Evolutionary conservation across 2,797 vertebrate genomes (phyloP), one percentile per base, ranked within the genome.

Genomic region (Trachops cirrhosus): DNA sequence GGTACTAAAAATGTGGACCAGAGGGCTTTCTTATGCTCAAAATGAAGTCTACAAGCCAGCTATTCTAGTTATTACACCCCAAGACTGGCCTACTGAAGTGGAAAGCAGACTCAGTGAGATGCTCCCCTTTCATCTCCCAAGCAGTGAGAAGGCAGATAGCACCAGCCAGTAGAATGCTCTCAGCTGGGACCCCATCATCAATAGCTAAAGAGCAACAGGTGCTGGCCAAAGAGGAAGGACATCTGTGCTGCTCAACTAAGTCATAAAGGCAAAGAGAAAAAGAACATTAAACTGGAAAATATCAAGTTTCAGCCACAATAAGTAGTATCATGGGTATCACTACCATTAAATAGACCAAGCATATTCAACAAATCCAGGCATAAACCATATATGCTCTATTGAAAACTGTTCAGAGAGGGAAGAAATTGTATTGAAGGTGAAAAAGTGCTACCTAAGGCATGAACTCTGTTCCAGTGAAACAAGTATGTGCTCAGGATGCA

Each of bases 321-420:
- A 85, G 9, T 26, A 85, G 9, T 26, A 67, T 75, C 21, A 73
- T 11, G 37, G 62, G 44, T 83, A 46, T 64, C 75, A 92, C 46
- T 71, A 41, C 39, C 29, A 73, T 37, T 48, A 62, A 79, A 26
- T 44, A 75, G 46, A 19, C 77, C 41, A 73, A 52, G 50, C 64
- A 86, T 46, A 86, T 64, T 62, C 48, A 84, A 44, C 79, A 79
- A 77, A 89, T 74, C 18, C 71, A 57, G 18, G 34, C 19, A 70
- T 92, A 80, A 85, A 62, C 32, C 29, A 68, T 29, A 73, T 37
- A 34, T 57, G 11, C 46, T 75, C 44, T 57, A 37, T 0, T 78
- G 71, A 96, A 86, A 91, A 94, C 62, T 84, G 75, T n/a, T 85
- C 46, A 84, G 41, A 90, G 44, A 75, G 75, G 32, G 19, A 87